These are phyloP conservation scores for Rhimphoctona megacephalus DNA, from an alignment of 2,888 invertebrate genomes.

Conservation along the genomic window DNA sequence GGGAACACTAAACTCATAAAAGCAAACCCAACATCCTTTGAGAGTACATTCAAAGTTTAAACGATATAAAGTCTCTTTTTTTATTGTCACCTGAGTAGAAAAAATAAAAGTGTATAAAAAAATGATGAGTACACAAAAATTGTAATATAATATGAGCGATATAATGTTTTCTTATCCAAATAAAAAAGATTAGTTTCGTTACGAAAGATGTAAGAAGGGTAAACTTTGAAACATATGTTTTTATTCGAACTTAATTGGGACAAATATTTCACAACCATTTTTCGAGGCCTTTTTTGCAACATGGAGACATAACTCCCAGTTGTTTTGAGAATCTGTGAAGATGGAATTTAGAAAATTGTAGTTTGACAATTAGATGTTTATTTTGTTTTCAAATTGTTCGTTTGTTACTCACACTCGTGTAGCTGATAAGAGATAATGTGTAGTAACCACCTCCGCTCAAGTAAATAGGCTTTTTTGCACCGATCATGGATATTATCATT, in stretches of 20 bases:
- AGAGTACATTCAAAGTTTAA: not conserved
- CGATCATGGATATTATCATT: slow-evolving; percentile 62
- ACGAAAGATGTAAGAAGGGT: not conserved
- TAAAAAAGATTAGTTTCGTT: not conserved
- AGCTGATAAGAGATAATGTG: slow-evolving; percentile 56
- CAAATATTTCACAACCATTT: not conserved
- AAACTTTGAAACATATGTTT: not conserved
- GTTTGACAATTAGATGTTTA: not conserved
- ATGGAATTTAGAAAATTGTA: not conserved
- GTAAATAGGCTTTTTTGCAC: slow-evolving; percentile 57
- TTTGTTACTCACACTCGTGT: slow-evolving; percentile 44
- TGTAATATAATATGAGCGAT: not conserved
- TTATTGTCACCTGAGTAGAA: not conserved
- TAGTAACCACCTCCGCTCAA: slow-evolving; percentile 63
- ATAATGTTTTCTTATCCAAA: not conserved
- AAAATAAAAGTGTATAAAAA: not conserved
- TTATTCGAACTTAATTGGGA: not conserved
- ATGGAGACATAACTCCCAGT: slow-evolving; percentile 53
- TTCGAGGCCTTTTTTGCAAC: slow-evolving; percentile 29
- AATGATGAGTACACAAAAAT: not conserved
- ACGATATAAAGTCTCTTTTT: not conserved
- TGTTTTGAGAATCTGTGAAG: slow-evolving; percentile 45
- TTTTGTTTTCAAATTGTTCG: not conserved
- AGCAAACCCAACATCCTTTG: not conserved
- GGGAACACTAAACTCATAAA: not conserved